Percentiles rank a stretch among this genome's conserved stretches.
phyloP scores from a whole-genome alignment of 2,888 invertebrate genomes.

The Blera fallax region DNA sequence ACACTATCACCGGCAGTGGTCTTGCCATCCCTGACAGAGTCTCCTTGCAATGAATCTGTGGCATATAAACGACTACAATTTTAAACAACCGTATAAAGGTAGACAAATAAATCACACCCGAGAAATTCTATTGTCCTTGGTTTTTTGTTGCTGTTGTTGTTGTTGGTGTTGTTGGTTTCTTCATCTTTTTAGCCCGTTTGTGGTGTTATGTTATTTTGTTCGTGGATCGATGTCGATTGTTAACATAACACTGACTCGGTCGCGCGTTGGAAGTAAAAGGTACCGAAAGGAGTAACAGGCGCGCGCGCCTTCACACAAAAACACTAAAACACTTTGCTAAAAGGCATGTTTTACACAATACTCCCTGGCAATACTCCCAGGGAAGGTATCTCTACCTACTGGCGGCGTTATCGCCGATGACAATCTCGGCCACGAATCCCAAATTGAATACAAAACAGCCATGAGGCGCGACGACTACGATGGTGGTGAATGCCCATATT shows the following conservation, averaged over 20 bases:
- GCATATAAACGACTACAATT: conserved; percentile 42
- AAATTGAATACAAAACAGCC: conserved; percentile 73
- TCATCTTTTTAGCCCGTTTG: conserved; percentile 15
- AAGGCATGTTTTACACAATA: conserved; percentile 73
- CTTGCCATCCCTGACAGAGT: conserved; percentile 24
- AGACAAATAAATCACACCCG: conserved; percentile 73
- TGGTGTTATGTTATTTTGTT: conserved; percentile 69
- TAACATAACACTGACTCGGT: conserved; percentile 66
- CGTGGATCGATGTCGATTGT: conserved; percentile 72
- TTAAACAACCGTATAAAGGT: conserved; percentile 71
- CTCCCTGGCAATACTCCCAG: conserved; percentile 66
- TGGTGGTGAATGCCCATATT: conserved; percentile 67
- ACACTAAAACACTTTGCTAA: conserved; percentile 72
- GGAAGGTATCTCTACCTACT: conserved; percentile 41
- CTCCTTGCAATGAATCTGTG: conserved; percentile 33
- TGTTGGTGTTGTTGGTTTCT: conserved; percentile 4
- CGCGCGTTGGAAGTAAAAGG: conserved; percentile 50
- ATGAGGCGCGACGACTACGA: conserved; percentile 49
- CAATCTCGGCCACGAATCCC: conserved; percentile 72
- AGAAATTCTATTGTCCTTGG: conserved; percentile 71
- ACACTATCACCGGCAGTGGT: conserved; percentile 5
- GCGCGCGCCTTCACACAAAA: conserved; percentile 64
- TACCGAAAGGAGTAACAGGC: conserved; percentile 62
- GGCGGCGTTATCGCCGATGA: conserved; percentile 70
- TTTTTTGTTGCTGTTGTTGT: conserved; percentile 16